These are phyloP conservation scores for Diarsia brunnea DNA, from an alignment of 2,888 invertebrate genomes.

Conservation along the genomic window DNA sequence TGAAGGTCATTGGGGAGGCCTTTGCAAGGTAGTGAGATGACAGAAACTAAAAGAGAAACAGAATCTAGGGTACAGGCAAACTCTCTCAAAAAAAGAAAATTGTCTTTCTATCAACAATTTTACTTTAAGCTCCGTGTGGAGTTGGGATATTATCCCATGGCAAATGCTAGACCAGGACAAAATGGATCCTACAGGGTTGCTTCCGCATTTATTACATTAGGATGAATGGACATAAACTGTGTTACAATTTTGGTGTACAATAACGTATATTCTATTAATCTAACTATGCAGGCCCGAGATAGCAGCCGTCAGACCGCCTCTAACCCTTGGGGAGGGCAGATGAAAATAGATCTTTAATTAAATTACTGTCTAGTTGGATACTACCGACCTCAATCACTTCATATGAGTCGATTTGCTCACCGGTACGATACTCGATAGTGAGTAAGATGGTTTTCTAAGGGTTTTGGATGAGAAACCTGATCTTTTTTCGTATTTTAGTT, in stretches of 20 bases:
- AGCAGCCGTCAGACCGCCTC: background rate
- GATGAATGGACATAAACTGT: background rate
- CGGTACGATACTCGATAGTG: constrained; percentile 8
- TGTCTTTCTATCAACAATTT: background rate
- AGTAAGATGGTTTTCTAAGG: background rate
- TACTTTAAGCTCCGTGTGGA: background rate
- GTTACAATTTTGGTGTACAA: background rate
- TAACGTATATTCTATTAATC: background rate
- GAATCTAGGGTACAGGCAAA: too few relatives aligned
- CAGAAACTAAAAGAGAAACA: too few relatives aligned
- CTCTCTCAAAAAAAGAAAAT: too few relatives aligned
- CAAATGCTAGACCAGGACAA: too few relatives aligned
- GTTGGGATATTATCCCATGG: too few relatives aligned
- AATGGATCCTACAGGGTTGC: background rate
- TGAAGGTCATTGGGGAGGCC: too few relatives aligned
- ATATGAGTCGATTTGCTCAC: background rate
- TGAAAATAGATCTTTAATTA: constrained; percentile 40
- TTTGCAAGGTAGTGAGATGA: too few relatives aligned
- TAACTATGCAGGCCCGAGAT: background rate
- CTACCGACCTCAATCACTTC: constrained; percentile 17
- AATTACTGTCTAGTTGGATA: constrained; percentile 19
- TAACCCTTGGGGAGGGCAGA: constrained; percentile 13
- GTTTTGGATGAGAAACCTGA: background rate
- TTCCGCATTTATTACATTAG: background rate
- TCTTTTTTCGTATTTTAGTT: background rate